Conservation (phyloP, 2,888 invertebrate species). For the Callimorpha dominula region DNA sequence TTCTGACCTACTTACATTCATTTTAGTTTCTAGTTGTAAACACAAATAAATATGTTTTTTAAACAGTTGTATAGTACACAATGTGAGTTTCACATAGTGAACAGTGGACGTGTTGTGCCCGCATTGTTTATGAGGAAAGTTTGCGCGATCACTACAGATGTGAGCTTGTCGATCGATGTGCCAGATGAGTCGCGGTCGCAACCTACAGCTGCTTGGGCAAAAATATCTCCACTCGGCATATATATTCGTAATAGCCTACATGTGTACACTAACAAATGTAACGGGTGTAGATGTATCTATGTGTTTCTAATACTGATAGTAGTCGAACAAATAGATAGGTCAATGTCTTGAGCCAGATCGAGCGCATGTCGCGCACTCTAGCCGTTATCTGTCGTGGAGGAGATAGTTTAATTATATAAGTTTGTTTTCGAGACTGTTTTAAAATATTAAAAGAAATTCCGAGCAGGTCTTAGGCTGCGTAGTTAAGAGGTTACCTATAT, state of each 20-base stretch:
- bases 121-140: conserved; percentile 50
- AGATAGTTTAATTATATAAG: conserved; percentile 6
- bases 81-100: background rate
- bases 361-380: conserved; percentile 47
- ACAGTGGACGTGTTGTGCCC: conserved; percentile 25
- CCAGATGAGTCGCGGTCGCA: conserved; percentile 70
- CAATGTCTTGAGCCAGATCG: conserved; percentile 79
- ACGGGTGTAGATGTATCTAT: conserved; percentile 41
- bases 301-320: conserved; percentile 60
- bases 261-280: conserved; percentile 17
- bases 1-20: conserved; percentile 26
- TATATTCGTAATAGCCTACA: conserved; percentile 64
- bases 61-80: conserved; percentile 23
- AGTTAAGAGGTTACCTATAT: background rate
- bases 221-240: conserved; percentile 76
- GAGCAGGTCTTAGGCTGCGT: background rate
- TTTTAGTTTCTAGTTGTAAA: conserved; percentile 18
- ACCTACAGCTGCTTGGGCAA: conserved; percentile 74
- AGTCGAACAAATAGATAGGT: conserved; percentile 75
- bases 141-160: conserved; percentile 45
- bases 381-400: conserved; percentile 38
- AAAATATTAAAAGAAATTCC: background rate
- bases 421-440: background rate
- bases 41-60: conserved; percentile 14
- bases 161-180: conserved; percentile 57